These are phyloP conservation scores for Cynaeus angustus DNA, from an alignment of 2,888 invertebrate species.

Conservation along the genomic window DNA sequence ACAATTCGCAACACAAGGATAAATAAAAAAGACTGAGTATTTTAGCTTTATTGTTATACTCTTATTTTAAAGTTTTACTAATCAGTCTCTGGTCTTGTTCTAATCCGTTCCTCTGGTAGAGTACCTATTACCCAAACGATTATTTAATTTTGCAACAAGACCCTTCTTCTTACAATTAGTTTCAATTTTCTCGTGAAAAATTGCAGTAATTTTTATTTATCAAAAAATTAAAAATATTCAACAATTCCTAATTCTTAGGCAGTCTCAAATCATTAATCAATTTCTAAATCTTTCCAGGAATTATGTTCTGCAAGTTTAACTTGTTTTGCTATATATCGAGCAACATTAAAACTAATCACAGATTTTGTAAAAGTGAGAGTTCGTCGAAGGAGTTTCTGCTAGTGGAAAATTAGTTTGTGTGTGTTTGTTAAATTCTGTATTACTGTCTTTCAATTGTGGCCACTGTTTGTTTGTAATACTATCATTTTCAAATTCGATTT, in stretches of 20 bases:
- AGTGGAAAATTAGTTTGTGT: not conserved
- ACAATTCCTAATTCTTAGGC: conserved; percentile 68
- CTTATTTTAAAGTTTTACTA: not conserved
- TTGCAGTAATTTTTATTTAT: too few species aligned
- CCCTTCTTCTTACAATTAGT: conserved; percentile 66
- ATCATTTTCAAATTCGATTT: conserved; percentile 17
- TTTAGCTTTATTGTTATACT: too few species aligned
- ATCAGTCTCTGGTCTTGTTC: conserved; percentile 52
- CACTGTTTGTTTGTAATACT: not conserved
- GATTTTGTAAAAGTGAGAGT: conserved; percentile 78
- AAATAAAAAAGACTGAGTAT: too few species aligned
- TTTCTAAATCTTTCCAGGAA: conserved; percentile 76
- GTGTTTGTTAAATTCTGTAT: not conserved
- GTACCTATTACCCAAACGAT: too few species aligned
- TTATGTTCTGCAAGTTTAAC: conserved; percentile 75
- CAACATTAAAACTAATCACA: conserved; percentile 75
- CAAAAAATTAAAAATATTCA: too few species aligned
- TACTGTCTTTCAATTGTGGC: conserved; percentile 10
- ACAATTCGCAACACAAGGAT: too few species aligned
- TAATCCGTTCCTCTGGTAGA: conserved; percentile 54
- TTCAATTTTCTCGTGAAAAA: conserved; percentile 71
- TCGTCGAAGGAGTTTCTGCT: conserved; percentile 76
- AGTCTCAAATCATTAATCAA: conserved; percentile 78
- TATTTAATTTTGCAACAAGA: conserved; percentile 66
- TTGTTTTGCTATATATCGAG: conserved; percentile 78